phyloP scores from a whole-genome alignment of 1,140 invertebrate genomes.

The Apocrypta bakeri region DNA sequence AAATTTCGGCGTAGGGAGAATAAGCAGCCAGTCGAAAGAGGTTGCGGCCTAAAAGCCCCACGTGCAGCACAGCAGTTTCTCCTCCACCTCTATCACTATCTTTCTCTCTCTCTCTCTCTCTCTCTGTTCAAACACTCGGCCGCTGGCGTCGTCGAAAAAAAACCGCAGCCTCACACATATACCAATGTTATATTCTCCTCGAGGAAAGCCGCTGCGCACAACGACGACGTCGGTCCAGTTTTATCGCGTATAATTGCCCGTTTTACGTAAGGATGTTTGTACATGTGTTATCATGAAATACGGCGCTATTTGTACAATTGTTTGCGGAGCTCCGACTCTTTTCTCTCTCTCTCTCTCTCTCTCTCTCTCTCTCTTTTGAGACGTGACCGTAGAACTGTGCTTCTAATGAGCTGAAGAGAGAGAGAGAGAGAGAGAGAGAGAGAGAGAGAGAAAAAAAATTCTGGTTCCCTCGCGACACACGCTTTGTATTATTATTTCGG shows the following conservation, averaged over 20 bases:
- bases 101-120: background rate
- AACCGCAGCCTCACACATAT: background rate
- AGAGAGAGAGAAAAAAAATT: conserved; percentile 28
- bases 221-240: conserved; percentile 64
- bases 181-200: background rate
- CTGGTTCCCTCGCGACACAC: background rate
- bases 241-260: conserved; percentile 67
- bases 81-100: background rate
- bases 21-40: conserved; percentile 15
- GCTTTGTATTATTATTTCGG: too few relatives aligned
- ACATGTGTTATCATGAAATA: conserved; percentile 73
- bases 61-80: conserved; percentile 13
- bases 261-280: conserved; percentile 73
- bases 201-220: background rate
- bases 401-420: too few relatives aligned
- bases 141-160: conserved; percentile 3
- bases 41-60: conserved; percentile 20
- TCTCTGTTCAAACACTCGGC: conserved; percentile 35
- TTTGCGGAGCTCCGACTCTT: conserved; percentile 62
- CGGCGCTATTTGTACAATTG: conserved; percentile 72
- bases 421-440: too few relatives aligned
- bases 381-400: too few relatives aligned
- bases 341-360: conserved; percentile 33
- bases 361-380: background rate
- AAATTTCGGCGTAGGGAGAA: background rate